Evolutionary conservation across 1,140 invertebrate genomes (phyloP), one percentile per base, ranked within the genome.

Genomic region (Phenacoccus solenopsis): DNA sequence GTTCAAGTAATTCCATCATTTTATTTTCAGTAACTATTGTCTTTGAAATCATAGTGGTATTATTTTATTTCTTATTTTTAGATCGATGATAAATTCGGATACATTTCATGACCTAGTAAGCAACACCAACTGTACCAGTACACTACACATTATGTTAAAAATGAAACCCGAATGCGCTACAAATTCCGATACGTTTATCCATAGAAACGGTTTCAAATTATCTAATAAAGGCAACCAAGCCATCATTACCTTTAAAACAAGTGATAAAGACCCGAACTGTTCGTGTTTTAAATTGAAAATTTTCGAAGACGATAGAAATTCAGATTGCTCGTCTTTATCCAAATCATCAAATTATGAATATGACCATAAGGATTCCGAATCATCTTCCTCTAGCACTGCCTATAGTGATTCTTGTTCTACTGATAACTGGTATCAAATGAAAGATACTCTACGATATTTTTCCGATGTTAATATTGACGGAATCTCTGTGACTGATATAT

Each of bases 1-100:
- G 9, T 71, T 71, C 38, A 71, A 22, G 71, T 71, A 22, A 70
- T 5, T 49, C 30, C 13, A 7, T 13, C n/a, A n/a, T n/a, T n/a
- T n/a, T n/a, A n/a, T n/a, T n/a, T n/a, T n/a, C n/a, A n/a, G n/a
- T n/a, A n/a, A n/a, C n/a, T n/a, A n/a, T n/a, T n/a, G n/a, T n/a
- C n/a, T n/a, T n/a, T n/a, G n/a, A n/a, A n/a, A n/a, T n/a, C n/a
- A n/a, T n/a, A n/a, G n/a, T n/a, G n/a, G n/a, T 32, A 32, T 13
- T 13, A 32, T 32, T 49, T 49, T 49, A n/a, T 49, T 49, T 3
- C 38, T n/a, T n/a, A 13, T 7, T 32, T 32, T 32, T 22, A 64
- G 59, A 25, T 25, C 59, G 12, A 64, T 64, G 22, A 64, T 64
- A 24, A 64, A 64, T 64, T 64, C 59, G 59, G 59, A 64, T 5